Percentiles rank a stretch among this genome's conserved stretches.
Conservation (phyloP, 1,140 invertebrate species). For the Leptestheria dahalacensis region DNA sequence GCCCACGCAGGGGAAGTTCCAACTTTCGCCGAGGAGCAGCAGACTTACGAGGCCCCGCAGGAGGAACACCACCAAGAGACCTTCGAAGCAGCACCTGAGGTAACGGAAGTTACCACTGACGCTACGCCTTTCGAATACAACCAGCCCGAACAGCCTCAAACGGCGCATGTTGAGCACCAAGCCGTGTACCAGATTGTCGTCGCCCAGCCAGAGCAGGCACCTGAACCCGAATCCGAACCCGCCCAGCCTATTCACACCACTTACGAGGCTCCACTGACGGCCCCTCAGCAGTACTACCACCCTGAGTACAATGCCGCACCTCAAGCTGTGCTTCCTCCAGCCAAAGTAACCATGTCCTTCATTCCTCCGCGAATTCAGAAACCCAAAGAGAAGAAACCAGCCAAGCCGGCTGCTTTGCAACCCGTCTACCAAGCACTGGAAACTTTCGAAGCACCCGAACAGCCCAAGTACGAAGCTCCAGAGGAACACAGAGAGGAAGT, state of each 20-base stretch:
- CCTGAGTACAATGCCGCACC: background rate
- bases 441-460: background rate
- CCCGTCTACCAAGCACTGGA: background rate
- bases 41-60: too few species aligned
- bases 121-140: background rate
- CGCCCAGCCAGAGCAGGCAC: too few species aligned
- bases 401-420: background rate
- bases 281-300: background rate
- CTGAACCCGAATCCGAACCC: background rate
- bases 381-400: background rate
- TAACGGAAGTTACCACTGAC: background rate
- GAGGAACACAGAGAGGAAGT: background rate
- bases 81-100: background rate
- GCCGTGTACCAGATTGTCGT: background rate
- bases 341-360: background rate
- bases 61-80: too few species aligned
- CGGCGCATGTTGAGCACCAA: background rate
- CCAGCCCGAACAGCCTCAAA: background rate
- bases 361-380: background rate
- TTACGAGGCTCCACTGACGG: background rate
- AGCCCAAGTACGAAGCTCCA: background rate
- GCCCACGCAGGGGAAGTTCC: background rate
- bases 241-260: background rate
- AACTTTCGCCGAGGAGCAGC: background rate
- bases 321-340: background rate